Conservation (phyloP, 2,888 invertebrate genomes). For the Melanophora roralis region DNA sequence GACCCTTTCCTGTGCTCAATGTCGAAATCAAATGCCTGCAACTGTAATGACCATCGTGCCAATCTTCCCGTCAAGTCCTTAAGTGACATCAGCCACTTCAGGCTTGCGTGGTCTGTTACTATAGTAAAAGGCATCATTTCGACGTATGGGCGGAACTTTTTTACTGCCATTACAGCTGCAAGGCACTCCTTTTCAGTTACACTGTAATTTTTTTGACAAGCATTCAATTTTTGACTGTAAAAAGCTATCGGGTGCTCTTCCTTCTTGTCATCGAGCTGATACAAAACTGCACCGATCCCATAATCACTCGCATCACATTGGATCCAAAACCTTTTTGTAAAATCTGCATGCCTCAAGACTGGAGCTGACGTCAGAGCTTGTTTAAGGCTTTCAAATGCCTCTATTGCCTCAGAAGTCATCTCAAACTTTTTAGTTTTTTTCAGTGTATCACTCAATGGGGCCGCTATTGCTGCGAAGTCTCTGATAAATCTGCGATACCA, state of each 20-base stretch:
- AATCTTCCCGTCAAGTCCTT: constrained; percentile 7
- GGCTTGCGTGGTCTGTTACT: background rate
- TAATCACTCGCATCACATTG: constrained; percentile 16
- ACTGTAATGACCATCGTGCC: constrained; percentile 14
- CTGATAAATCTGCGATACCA: constrained; percentile 42
- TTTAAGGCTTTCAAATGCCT: constrained; percentile 14
- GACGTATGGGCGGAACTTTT: constrained; percentile 35
- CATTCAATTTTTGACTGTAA: constrained; percentile 4
- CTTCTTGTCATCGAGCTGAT: background rate
- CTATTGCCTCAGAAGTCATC: background rate
- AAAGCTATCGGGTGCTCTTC: constrained; percentile 22
- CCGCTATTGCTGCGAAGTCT: constrained; percentile 8
- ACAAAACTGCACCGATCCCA: background rate
- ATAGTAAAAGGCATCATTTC: constrained; percentile 31
- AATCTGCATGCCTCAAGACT: constrained; percentile 15
- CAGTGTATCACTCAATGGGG: constrained; percentile 12
- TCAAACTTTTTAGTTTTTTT: constrained; percentile 17
- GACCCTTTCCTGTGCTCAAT: constrained; percentile 23
- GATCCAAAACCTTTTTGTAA: background rate
- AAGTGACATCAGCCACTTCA: constrained; percentile 25
- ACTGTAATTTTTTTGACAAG: constrained; percentile 17
- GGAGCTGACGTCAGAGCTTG: constrained; percentile 25
- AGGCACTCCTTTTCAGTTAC: constrained; percentile 43
- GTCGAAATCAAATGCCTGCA: constrained; percentile 8
- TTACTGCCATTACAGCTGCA: background rate